Evolutionary conservation across 1,140 invertebrate genomes (phyloP).

Genomic region (Vollenhovia emeryi): DNA sequence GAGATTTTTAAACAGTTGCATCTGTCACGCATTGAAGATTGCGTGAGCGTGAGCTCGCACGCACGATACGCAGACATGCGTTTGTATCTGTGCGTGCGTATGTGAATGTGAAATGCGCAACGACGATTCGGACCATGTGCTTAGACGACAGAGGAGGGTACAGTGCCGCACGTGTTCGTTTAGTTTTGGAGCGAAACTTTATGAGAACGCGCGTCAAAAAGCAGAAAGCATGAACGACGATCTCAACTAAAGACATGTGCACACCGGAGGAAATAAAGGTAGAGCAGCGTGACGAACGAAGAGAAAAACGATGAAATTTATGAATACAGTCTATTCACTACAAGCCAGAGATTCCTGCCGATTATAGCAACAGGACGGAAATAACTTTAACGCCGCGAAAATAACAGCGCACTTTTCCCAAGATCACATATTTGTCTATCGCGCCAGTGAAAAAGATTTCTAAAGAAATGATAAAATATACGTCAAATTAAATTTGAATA

Average conservation of each 20-base stretch:
- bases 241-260: constrained; percentile 79
- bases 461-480: not conserved
- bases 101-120: constrained; percentile 14
- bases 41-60: not conserved
- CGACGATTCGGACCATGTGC: constrained; percentile 54
- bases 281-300: constrained; percentile 11
- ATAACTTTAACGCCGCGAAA: constrained; percentile 10
- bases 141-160: not conserved
- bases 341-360: not conserved
- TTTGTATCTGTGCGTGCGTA: not conserved
- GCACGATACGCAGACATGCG: not conserved
- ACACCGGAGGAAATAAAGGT: constrained; percentile 85
- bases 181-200: not conserved
- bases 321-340: not conserved
- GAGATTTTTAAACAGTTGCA: constrained; percentile 18
- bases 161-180: constrained; percentile 47
- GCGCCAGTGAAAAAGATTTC: too few species aligned
- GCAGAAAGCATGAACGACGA: constrained; percentile 57
- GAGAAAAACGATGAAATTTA: not conserved
- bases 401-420: not conserved
- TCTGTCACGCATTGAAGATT: not conserved
- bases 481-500: not conserved
- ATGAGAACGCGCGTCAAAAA: constrained; percentile 35
- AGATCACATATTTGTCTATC: not conserved
- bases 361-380: constrained; percentile 25